These are phyloP conservation scores for Heliornis fulica DNA, from an alignment of 2,113 vertebrate genomes.

Conservation along the genomic window DNA sequence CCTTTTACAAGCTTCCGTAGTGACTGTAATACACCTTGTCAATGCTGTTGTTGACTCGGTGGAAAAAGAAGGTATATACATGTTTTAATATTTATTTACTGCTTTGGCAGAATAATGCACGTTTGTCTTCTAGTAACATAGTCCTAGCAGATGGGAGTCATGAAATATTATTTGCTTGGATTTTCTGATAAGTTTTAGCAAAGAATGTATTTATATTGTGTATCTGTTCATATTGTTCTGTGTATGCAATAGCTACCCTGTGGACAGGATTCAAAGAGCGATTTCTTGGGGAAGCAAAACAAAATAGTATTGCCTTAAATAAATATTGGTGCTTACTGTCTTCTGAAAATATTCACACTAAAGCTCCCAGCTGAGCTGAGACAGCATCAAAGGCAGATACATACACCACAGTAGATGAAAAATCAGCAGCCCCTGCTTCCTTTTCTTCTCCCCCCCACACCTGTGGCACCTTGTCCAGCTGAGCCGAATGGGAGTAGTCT, in stretches of 20 bases:
- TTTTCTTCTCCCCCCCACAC: neutral
- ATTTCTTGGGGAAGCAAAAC: neutral
- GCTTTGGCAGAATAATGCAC: constrained; percentile 45
- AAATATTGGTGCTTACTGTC: neutral
- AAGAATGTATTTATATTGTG: neutral
- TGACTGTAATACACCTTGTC: constrained; percentile 98
- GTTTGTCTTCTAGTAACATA: neutral
- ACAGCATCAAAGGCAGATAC: neutral
- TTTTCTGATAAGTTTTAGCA: neutral
- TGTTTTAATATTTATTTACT: constrained; percentile 57
- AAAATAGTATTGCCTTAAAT: neutral
- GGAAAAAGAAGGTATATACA: constrained; percentile 89
- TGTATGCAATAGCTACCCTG: neutral
- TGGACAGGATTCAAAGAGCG: neutral
- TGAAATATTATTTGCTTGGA: neutral
- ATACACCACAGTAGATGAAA: neutral
- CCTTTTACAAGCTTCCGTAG: constrained; percentile 95
- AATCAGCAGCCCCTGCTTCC: neutral
- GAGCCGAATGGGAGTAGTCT: neutral
- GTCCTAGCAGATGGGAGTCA: neutral
- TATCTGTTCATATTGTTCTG: neutral
- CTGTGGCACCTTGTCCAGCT: neutral
- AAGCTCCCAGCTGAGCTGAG: neutral
- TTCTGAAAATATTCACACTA: neutral
- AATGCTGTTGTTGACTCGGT: constrained; percentile 91